Evolutionary conservation across 2,113 vertebrate genomes (phyloP), one percentile per base, ranked within the genome.

Genomic region (Colius striatus): DNA sequence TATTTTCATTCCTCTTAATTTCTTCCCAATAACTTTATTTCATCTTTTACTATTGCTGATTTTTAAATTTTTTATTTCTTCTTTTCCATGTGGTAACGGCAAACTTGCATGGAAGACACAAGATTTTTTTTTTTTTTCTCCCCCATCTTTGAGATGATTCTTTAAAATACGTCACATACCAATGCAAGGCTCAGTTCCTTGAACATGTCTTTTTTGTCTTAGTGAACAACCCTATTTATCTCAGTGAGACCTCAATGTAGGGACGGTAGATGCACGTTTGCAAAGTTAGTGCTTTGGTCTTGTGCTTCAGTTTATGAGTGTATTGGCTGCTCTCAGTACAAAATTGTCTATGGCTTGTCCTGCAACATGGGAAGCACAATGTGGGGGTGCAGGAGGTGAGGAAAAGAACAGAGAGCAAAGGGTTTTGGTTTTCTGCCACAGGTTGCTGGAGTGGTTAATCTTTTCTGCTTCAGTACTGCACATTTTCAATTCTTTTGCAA

Each of bases 11-110:
- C 95, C 87, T 91, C 80, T 38, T 97, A 97, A 97, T 97, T 97
- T 94, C 77, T 96, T 96, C 68, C 75, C 84, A 94, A 96, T 94
- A 92, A 96, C 97, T 96, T 96, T 95, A 96, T 95, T 97, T 97
- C 71, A 92, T 68, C 67, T 95, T 95, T 95, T 84, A 66, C 34
- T 85, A 27, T 36, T 76, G 66, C 22, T 43, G 54, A 62, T 60
- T 84, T 84, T 38, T 81, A 14, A 32, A 13, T 65, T 32, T 38
- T 58, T 8, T 41, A 41, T 10, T 41, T 36, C 15, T 50, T 58
- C 61, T 74, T 66, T 36, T 62, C 7, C 13, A 8, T n/a, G 3
- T 45, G 32, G 63, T 83, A 57, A 61, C 67, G 90, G n/a, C 68
- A 61, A 84, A 62, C 41, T 78, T 92, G 27, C 82, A 87, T 19